Base-by-base conservation (phyloP, 2,888 invertebrate species). In the Galerucella nymphaeae region DNA sequence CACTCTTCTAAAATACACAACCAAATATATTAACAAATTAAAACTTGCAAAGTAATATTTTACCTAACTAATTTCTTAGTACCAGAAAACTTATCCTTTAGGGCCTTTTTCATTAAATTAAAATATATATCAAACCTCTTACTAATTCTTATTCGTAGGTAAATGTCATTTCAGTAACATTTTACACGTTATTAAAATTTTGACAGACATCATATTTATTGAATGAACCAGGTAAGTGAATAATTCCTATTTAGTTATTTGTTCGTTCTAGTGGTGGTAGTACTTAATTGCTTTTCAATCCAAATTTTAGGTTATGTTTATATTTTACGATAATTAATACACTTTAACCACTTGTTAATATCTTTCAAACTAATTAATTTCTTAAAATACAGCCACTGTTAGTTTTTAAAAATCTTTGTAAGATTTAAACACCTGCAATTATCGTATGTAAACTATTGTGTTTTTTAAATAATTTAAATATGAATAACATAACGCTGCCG, bases 1-100 rank as follows among this genome's bases (percentile, higher is more conserved):
- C n/a, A 82, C 80, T 73, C 76, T 77, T 71, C 83, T 83, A 69
- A 59, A 78, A 79, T 66, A 50, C 42, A n/a, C 5, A 59, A 38
- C 11, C 13, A 59, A 59, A 70, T 71, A 20, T 45, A 71, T 72
- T 59, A 65, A 64, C 64, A 48, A 69, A 67, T 72, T 68, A 61
- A 76, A 10, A 18, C 18, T 53, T 9, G 18, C 11, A 53, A 66
- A 30, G 13, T 62, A 30, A 14, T 23, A 30, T 18, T 71, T 77
- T 81, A 83, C 84, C 83, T 81, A 75, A 84, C 77, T 30, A 83
- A 77, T 75, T 81, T 83, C 71, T 80, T 81, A 50, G 83, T 80
- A 69, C 75, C 78, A 62, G 81, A 79, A 67, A 83, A 77, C 77
- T 83, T 82, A 73, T 78, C 79, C 73, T 80, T 79, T 72, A 82